Base-by-base conservation (phyloP, 2,797 vertebrate genomes). In the Esox masquinongy region DNA sequence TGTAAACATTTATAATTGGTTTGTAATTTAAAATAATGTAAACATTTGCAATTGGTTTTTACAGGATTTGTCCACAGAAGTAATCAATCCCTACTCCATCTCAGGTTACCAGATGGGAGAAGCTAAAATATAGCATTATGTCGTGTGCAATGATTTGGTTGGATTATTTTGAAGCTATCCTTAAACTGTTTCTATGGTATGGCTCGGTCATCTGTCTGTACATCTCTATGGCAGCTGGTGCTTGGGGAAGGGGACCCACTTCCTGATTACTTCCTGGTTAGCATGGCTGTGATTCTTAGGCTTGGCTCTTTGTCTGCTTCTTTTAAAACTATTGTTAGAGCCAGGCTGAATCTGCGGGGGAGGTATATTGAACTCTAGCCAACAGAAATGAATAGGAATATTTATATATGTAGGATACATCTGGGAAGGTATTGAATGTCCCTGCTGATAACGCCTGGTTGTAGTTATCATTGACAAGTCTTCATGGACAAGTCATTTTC, bases 391-490 rank as follows among this genome's bases (percentile, higher is more conserved):
- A 74, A 78, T 80, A 36, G 4, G 74, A 80, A n/a, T 77, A 74
- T 47, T 77, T 70, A 39, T 39, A 39, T 39, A 22, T 34, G 39
- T 53, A 67, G 17, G 26, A 67, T 19, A 43, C 74, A 56, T 56
- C 53, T 43, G 69, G 51, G 50, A 22, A 49, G 47, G 22, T 64
- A 22, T 56, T 68, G 51, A 70, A 63, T 19, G 47, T 72, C 12
- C 36, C 73, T 81, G 76, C 81, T 78, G 77, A 77, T 87, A 83
- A 75, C 59, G 67, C 17, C 39, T 31, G 61, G 70, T 73, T 74
- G 19, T 56, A 22, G 19, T 51, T 43, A 39, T 39, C 56, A 74
- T 66, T 34, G 19, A 79, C 69, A 50, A 61, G 63, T 14, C 56
- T 16, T 51, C n/a, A 22, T 39, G 7, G 36, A 39, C 36, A 39